Percentiles rank a stretch among this genome's conserved stretches.
Evolutionary conservation across 2,113 vertebrate genomes (phyloP).

Genomic region (Haemorhous mexicanus): DNA sequence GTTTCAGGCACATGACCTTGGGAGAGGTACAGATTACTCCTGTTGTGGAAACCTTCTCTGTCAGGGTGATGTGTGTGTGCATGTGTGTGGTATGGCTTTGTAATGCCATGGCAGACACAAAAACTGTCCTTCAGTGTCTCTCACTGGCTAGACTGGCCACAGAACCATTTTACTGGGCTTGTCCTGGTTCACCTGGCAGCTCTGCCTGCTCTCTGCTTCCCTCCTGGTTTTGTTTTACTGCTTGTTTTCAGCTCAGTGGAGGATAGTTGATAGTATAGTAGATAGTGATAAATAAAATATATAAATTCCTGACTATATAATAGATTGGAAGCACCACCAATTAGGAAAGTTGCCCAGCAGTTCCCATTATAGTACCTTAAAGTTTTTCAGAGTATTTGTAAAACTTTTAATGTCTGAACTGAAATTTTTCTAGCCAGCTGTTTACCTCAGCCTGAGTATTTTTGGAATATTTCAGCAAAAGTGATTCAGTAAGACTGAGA

Average conservation of each 20-base stretch:
- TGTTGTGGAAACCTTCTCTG: not conserved
- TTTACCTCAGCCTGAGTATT: not conserved
- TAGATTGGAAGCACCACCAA: not conserved
- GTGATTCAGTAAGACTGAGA: not conserved
- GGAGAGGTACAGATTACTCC: not conserved
- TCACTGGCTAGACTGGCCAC: not conserved
- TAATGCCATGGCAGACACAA: not conserved
- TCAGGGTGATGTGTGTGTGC: fast-evolving
- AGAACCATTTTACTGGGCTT: not conserved
- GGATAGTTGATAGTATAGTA: not conserved
- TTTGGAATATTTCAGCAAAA: not conserved
- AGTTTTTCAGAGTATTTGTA: not conserved
- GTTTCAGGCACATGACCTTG: constrained; percentile 15
- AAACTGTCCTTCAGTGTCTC: not conserved
- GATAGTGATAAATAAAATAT: not conserved
- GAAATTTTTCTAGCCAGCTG: not conserved
- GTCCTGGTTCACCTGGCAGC: not conserved
- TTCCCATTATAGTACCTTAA: not conserved
- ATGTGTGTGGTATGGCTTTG: not conserved
- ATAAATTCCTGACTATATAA: not conserved
- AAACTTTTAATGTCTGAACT: not conserved
- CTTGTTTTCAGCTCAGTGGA: not conserved
- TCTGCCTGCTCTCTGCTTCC: not conserved
- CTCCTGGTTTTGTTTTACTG: not conserved
- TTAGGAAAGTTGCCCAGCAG: not conserved